A percentile compares a stretch with the other conserved stretches of the same genome.
Evolutionary conservation across 1,140 invertebrate genomes (phyloP).

Genomic region (Polypedilum pembai): DNA sequence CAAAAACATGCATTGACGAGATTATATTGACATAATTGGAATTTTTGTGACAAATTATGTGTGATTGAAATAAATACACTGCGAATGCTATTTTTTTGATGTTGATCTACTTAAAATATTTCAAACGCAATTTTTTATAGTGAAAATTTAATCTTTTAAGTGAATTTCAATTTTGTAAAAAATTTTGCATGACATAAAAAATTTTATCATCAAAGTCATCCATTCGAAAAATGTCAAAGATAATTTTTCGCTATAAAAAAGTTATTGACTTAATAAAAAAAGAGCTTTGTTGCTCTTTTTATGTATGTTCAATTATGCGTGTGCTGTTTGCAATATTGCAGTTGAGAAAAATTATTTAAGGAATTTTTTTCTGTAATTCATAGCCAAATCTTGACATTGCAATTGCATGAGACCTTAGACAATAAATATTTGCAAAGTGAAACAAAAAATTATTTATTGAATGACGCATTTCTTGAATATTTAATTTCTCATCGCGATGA

Average conservation of each 20-base stretch:
- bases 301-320: not conserved
- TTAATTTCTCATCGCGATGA: not conserved
- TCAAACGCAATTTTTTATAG: too few species aligned
- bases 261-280: too few species aligned
- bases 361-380: not conserved
- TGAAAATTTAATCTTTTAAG: too few species aligned
- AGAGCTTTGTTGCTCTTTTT: too few species aligned
- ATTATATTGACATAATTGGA: not conserved
- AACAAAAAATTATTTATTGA: not conserved
- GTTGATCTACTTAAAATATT: too few species aligned
- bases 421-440: not conserved
- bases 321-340: not conserved
- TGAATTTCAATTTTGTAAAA: too few species aligned
- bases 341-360: not conserved
- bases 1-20: not conserved
- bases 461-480: conserved; percentile 18
- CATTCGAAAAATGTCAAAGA: too few species aligned
- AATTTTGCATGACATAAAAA: too few species aligned
- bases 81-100: too few species aligned
- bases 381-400: not conserved
- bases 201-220: too few species aligned
- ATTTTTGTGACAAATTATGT: not conserved
- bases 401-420: not conserved
- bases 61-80: not conserved
- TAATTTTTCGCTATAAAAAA: too few species aligned